Evolutionary conservation across 2,888 invertebrate species (phyloP).

Genomic region (Hofmannophila pseudospretella): DNA sequence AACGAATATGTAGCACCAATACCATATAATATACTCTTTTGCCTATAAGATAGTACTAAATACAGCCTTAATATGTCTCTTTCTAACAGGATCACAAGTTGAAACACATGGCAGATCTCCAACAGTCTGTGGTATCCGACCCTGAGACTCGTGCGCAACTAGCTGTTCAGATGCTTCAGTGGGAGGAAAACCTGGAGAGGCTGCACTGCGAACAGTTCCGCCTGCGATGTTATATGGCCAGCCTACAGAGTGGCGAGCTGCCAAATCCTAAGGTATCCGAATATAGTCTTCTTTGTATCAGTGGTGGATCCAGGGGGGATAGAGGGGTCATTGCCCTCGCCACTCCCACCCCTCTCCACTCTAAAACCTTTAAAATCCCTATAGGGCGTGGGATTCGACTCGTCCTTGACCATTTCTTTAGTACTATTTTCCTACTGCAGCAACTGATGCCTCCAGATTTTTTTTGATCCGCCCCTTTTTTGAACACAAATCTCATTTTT

Average conservation of each 20-base stretch:
- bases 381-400: too few relatives aligned
- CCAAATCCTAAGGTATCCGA: conserved; percentile 99
- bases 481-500: too few relatives aligned
- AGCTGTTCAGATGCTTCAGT: conserved; percentile 94
- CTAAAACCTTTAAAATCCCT: too few relatives aligned
- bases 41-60: background rate
- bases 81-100: conserved; percentile 92
- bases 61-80: background rate
- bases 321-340: too few relatives aligned
- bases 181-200: conserved; percentile 98
- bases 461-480: too few relatives aligned
- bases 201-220: conserved; percentile 98
- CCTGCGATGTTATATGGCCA: conserved; percentile 97
- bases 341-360: too few relatives aligned
- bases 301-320: too few relatives aligned
- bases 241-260: conserved; percentile 95
- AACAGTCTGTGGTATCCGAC: conserved; percentile 97
- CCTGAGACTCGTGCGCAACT: conserved; percentile 94
- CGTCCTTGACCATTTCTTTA: too few relatives aligned
- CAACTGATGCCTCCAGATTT: too few relatives aligned
- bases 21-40: background rate
- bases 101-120: conserved; percentile 99
- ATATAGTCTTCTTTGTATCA: too few relatives aligned
- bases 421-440: too few relatives aligned
- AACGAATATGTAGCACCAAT: too few relatives aligned